These are phyloP conservation scores for Isoperla grammatica DNA, from an alignment of 2,888 invertebrate species.

Conservation along the genomic window DNA sequence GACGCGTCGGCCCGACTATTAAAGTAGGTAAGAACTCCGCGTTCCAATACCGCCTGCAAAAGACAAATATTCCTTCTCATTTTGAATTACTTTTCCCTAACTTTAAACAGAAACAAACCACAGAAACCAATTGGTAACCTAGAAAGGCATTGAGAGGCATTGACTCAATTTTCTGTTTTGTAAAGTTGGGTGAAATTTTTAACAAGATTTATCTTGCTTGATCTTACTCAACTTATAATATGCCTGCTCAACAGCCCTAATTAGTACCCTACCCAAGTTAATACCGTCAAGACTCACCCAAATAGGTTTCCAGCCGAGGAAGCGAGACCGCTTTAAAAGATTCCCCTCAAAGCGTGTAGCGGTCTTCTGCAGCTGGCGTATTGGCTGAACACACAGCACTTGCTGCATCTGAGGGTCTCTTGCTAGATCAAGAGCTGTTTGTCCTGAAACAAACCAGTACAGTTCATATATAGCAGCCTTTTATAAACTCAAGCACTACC, in stretches of 20 bases:
- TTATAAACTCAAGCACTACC: neutral
- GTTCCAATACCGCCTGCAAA: slow-evolving; percentile 55
- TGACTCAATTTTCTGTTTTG: too few relatives aligned
- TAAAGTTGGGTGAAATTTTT: too few relatives aligned
- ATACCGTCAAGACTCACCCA: slow-evolving; percentile 48
- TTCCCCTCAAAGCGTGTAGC: slow-evolving; percentile 59
- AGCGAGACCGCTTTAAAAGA: slow-evolving; percentile 55
- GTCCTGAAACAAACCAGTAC: slow-evolving; percentile 45
- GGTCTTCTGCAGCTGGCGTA: slow-evolving; percentile 53
- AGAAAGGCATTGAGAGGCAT: too few relatives aligned
- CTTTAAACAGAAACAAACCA: too few relatives aligned
- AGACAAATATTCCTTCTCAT: too few relatives aligned
- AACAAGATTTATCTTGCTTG: too few relatives aligned
- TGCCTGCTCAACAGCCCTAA: too few relatives aligned
- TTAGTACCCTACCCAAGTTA: too few relatives aligned
- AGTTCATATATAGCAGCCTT: neutral
- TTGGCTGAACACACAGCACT: slow-evolving; percentile 56
- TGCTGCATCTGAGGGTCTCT: slow-evolving; percentile 57
- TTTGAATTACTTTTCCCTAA: too few relatives aligned
- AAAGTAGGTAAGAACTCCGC: slow-evolving; percentile 60
- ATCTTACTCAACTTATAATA: too few relatives aligned
- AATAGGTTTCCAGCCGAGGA: slow-evolving; percentile 59
- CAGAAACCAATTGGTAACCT: too few relatives aligned
- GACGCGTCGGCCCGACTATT: slow-evolving; percentile 57
- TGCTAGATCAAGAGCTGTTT: slow-evolving; percentile 56